phyloP scores from a whole-genome alignment of 2,797 vertebrate genomes.

The Rhinophrynus dorsalis region DNA sequence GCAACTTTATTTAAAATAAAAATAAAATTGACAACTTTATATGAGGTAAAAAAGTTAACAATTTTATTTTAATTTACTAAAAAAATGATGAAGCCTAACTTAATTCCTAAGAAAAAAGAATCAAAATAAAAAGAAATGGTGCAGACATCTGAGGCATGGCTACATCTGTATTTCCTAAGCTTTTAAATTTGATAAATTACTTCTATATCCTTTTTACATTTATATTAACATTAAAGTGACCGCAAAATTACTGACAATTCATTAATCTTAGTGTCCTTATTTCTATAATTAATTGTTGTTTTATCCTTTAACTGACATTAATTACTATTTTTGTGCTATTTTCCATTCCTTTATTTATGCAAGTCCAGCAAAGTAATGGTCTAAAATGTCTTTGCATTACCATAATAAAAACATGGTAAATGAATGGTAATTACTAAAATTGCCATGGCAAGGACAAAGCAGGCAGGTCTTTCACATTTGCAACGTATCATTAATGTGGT shows the following conservation, averaged over 20 bases:
- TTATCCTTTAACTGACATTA: constrained; percentile 55
- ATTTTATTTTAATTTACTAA: too few relatives aligned
- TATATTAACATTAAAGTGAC: not conserved
- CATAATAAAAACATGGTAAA: constrained; percentile 43
- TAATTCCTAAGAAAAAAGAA: too few relatives aligned
- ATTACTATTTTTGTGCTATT: constrained; percentile 43
- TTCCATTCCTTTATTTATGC: constrained; percentile 19
- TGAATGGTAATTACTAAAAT: constrained; percentile 50
- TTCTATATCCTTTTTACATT: not conserved
- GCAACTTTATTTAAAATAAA: too few relatives aligned
- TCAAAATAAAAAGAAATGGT: too few relatives aligned
- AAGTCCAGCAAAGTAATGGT: constrained; percentile 51
- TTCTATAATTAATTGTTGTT: constrained; percentile 62
- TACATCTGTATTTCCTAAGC: not conserved
- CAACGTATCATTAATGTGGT: constrained; percentile 54
- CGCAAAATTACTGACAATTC: not conserved
- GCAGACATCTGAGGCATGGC: not conserved
- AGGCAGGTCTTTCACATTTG: constrained; percentile 51
- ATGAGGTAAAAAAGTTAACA: too few relatives aligned
- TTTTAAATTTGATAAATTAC: not conserved
- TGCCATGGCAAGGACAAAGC: constrained; percentile 51
- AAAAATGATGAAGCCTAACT: too few relatives aligned
- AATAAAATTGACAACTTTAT: too few relatives aligned
- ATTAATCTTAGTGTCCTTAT: constrained; percentile 10
- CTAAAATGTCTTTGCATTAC: constrained; percentile 45